Base-by-base conservation (phyloP, 2,113 vertebrate genomes). In the Alligator sinensis region DNA sequence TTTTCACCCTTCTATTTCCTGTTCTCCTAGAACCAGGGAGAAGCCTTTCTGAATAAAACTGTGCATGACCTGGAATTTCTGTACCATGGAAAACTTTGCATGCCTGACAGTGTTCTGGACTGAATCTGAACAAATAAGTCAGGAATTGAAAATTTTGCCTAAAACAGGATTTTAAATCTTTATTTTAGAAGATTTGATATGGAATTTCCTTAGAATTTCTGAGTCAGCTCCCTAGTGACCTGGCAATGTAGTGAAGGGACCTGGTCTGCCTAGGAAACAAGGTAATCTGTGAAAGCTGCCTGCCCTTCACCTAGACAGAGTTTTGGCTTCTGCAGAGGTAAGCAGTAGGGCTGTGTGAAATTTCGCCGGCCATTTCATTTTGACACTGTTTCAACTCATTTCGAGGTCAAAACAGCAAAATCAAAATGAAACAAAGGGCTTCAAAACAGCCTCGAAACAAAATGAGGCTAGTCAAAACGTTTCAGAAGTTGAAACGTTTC, bases 141-240 rank as follows among this genome's bases (percentile, higher is more conserved):
- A 16, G 22, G 63, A 24, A 18, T 64, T 78, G 59, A 54, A 66
- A 3, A 81, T 2, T 86, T 63, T 62, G n/a, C 9, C 19, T 22
- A 19, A 57, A 85, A 14, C 7, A 11, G 24, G 5, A 66, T 66
- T 66, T 15, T 14, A 17, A 66, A 28, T 2, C 22, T 15, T 9
- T 2, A 0, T 88, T 63, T 85, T 54, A 7, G 9, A 70, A 18
- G 10, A 27, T 25, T 30, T 0, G 4, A 38, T 82, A 80, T 34
- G 28, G 57, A 0, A 4, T 13, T 64, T 84, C 24, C 13, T 21
- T 38, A 19, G 3, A 62, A 9, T 80, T 58, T 30, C 0, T 1
- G 59, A 30, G 5, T 34, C 15, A 38, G n/a, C 64, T 66, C 24
- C 55, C 47, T 47, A 47, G 47, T 9, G 47, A 47, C 47, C 47